Percentiles rank a stretch among this genome's conserved stretches.
These are phyloP conservation scores for Volucella inanis DNA, from an alignment of 2,888 invertebrate genomes.

Conservation along the genomic window DNA sequence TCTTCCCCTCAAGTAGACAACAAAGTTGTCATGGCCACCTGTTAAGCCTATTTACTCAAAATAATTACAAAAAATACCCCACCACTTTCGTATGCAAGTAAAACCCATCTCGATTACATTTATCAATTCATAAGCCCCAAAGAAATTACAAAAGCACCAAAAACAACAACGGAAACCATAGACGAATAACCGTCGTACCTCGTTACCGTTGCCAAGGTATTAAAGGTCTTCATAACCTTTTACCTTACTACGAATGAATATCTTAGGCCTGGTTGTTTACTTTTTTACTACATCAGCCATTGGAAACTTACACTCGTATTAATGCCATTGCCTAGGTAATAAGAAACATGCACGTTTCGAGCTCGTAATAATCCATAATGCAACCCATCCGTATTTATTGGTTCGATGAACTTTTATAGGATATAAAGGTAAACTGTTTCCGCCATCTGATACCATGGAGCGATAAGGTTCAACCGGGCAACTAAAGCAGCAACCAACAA, in stretches of 20 bases:
- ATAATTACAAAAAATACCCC: constrained; percentile 23
- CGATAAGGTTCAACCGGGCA: constrained; percentile 1
- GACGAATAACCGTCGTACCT: constrained; percentile 14
- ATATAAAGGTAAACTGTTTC: too few species aligned
- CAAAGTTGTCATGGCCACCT: constrained; percentile 62
- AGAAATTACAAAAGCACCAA: background rate
- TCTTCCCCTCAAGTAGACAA: constrained; percentile 14
- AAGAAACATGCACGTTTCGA: constrained; percentile 1
- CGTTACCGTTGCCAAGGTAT: background rate
- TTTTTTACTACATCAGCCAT: background rate
- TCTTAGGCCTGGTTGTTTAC: constrained; percentile 45
- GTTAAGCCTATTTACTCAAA: constrained; percentile 62
- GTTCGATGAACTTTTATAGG: constrained; percentile 55
- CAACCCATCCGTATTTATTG: constrained; percentile 5
- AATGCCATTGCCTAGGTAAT: constrained; percentile 42
- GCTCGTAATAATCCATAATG: constrained; percentile 50
- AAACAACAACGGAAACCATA: constrained; percentile 13
- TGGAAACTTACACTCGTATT: constrained; percentile 23
- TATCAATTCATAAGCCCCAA: constrained; percentile 2
- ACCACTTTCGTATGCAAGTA: constrained; percentile 1
- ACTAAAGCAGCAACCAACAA: constrained; percentile 34
- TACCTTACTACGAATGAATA: constrained; percentile 28
- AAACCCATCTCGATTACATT: constrained; percentile 34
- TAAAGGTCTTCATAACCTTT: background rate
- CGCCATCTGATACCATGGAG: background rate